Base-by-base conservation (phyloP, 2,888 invertebrate genomes). In the Arge pagana region DNA sequence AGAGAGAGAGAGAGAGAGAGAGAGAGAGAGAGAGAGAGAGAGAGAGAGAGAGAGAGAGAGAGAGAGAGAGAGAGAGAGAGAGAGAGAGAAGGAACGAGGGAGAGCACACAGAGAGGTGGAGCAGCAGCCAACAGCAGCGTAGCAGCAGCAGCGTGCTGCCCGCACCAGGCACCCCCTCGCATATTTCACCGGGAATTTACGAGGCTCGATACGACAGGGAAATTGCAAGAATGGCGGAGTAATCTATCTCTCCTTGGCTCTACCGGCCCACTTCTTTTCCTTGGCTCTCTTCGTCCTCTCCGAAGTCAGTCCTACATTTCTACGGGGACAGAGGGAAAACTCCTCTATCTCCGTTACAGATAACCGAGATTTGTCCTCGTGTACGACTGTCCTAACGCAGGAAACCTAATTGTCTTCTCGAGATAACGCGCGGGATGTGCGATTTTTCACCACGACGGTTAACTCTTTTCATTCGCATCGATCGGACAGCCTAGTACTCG, bases 151-250 rank as follows among this genome's bases (percentile, higher is more conserved):
- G 70, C 74, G 75, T 72, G 76, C 76, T 77, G 76, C 74, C 74
- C 74, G 76, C 72, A 75, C 72, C 74, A 71, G 77, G 76, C 76
- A 72, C 76, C 73, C 73, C 80, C 77, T 80, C 81, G 85, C 83
- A 88, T 89, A 88, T 87, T 86, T 89, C 88, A 88, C 86, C 79
- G 82, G 81, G 84, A 86, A 88, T 89, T 88, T 89, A 89, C 86
- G 88, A 85, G 85, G 86, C 83, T 85, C 88, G 88, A 88, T 89
- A 89, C 89, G 89, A 89, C 89, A 89, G 89, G 88, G 88, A 89
- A 89, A 89, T 89, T 89, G 89, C 89, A 89, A 89, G 89, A 89
- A 89, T 89, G 89, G 87, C 86, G 87, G 86, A 85, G 88, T 87
- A 87, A 89, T 89, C 88, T 88, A 89, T 89, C 89, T 89, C 75